Base-by-base conservation (phyloP, 2,888 invertebrate species). In the Pristionchus fissidentatus region DNA sequence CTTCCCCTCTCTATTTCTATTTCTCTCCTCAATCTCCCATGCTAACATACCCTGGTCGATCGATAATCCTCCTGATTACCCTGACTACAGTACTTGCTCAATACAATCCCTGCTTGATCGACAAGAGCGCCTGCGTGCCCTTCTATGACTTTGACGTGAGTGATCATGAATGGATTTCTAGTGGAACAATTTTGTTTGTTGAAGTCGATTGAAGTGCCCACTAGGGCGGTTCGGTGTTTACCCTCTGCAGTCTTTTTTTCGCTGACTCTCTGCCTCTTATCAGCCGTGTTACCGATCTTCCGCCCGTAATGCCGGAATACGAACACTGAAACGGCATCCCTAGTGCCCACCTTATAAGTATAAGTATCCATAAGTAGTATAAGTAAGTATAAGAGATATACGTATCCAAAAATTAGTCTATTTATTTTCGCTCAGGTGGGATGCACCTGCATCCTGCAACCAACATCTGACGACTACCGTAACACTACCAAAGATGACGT, bases 101-200 rank as follows among this genome's bases (percentile, higher is more conserved):
- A 41, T 77, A 49, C 75, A 77, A 77, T 49, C 75, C 75, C 4
- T 77, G 75, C 49, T n/a, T 49, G 29, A 32, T 77, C 49, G 75
- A 77, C 75, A 49, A 46, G 32, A 29, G 49, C 75, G 49, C 75
- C 22, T 77, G 75, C 49, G 75, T 77, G 32, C 75, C 75, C 41
- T 77, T 77, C 49, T 32, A 49, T 29, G 75, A 77, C 41, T 77
- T 77, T 49, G 75, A 77, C 75, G 75, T 77, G 46, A 46, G 75
- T 29, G 4, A 43, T 26, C 26, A 49, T 10, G 10, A 15, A 15
- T 10, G 10, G 49, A 49, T 49, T 19, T 49, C 49, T 49, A 19
- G 19, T 49, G 13, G 10, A 15, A 15, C 13, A 49, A 15, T 19
- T 49, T 49, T 49, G 49, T 15, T 49, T 19, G 10, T 49, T 49